Evolutionary conservation across 2,888 invertebrate species (phyloP), one percentile per base, ranked within the genome.

Genomic region (Hoplodrina blanda): DNA sequence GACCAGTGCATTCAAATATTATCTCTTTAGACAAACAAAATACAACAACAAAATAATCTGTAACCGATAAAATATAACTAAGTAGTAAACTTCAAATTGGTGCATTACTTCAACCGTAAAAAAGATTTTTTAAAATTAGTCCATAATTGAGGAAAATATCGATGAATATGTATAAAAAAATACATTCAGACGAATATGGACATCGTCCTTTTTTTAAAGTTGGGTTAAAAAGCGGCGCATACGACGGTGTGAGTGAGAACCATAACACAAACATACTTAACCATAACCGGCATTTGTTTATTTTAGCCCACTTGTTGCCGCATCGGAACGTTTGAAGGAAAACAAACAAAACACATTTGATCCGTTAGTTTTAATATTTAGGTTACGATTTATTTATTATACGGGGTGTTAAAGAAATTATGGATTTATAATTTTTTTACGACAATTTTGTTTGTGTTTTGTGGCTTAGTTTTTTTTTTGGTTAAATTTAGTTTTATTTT

Each of bases 281-380:
- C 80, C 79, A 80, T 80, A 84, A 73, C 80, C 73, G 75, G 67
- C 78, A 73, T 84, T 85, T 94, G 92, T 94, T 94, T 93, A 92
- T 85, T 81, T 87, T 88, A 68, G 82, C 83, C 88, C 92, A 93
- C 93, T 94, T 92, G 93, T 92, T 90, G 85, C 81, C 87, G 82
- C 77, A 83, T 83, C 87, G 85, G 84, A 88, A 85, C 88, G 85
- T 85, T 87, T 81, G 77, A 80, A 90, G 75, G 68, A 87, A 90
- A 91, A 91, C 83, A 93, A 93, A 93, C 90, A 91, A 73, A 80
- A 75, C 71, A 80, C 53, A 85, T 89, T 88, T 87, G 87, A 89
- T 88, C 64, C 87, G 86, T 88, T 86, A 76, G 70, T 86, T 85
- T 82, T 82, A 82, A 87, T 89, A 84, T 84, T 84, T 75, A 61